Evolutionary conservation across 2,888 invertebrate species (phyloP).

Genomic region (Stegana nigrithorax): DNA sequence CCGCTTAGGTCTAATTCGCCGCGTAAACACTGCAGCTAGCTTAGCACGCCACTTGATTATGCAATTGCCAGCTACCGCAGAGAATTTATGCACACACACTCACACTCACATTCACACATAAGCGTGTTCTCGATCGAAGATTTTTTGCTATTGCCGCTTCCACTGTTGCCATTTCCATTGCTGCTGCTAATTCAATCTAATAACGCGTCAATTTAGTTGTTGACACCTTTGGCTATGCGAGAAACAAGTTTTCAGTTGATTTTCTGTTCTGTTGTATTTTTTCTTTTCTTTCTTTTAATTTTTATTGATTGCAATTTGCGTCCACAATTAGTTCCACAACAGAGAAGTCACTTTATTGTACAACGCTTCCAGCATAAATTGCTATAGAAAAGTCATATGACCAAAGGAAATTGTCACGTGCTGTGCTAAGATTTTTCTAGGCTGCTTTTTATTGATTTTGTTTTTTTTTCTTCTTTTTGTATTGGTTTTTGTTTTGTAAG

Average conservation of each 20-base stretch:
- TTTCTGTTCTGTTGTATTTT: not conserved
- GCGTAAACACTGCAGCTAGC: no score
- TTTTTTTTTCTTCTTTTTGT: no score
- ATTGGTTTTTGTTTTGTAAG: no score
- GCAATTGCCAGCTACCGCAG: no score
- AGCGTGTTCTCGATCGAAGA: no score
- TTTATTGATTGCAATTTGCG: constrained; percentile 50
- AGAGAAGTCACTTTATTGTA: not conserved
- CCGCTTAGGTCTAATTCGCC: no score
- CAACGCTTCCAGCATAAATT: not conserved
- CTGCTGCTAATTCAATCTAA: constrained; percentile 50
- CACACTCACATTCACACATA: no score
- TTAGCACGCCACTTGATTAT: no score
- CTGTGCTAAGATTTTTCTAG: not conserved
- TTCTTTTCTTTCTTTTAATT: constrained; percentile 10
- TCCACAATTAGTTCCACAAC: constrained; percentile 51
- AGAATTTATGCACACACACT: no score
- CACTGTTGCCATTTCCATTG: not conserved
- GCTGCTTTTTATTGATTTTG: not conserved
- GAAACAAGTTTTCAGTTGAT: not conserved
- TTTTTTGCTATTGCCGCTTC: constrained; percentile 38
- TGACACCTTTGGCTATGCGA: constrained; percentile 9
- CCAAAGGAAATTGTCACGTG: constrained; percentile 5
- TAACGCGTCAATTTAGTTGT: constrained; percentile 31
- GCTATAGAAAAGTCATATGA: not conserved